Conservation (phyloP, 37 sponge, comb jelly and placozoan species). For the Hexactinellida sp. region DNA sequence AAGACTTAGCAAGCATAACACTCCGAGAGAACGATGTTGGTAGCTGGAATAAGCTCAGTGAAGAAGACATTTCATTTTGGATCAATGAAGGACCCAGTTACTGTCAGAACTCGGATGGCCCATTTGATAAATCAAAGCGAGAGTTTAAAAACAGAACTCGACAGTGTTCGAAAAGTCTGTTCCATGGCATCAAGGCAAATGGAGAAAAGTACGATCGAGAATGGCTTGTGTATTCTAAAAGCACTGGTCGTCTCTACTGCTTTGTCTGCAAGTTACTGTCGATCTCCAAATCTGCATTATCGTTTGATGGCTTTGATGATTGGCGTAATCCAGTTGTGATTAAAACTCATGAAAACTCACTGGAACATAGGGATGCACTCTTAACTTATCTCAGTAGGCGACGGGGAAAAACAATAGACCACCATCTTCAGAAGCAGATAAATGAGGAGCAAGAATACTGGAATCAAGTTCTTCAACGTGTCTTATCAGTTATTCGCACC, state of each 20-base stretch:
- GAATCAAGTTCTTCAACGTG: background rate
- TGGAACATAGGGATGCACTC: background rate
- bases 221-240: constrained; percentile 19
- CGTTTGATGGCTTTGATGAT: background rate
- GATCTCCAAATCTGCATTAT: background rate
- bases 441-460: background rate
- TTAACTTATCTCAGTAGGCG: background rate
- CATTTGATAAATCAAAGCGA: background rate
- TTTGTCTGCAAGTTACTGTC: background rate
- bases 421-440: background rate
- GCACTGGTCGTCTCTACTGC: constrained; percentile 16
- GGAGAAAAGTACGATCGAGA: constrained; percentile 11
- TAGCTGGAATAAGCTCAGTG: background rate
- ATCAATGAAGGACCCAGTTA: background rate
- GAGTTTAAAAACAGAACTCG: background rate
- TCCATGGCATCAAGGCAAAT: background rate
- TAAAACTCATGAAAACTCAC: background rate
- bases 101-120: background rate
- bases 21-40: background rate
- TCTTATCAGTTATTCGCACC: background rate
- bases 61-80: background rate
- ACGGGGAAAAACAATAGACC: background rate
- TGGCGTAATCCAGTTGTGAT: background rate
- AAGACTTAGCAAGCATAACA: background rate
- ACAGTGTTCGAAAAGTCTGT: background rate